These are phyloP conservation scores for Cavia porcellus DNA, from an alignment of 2,113 vertebrate genomes.

Conservation along the genomic window DNA sequence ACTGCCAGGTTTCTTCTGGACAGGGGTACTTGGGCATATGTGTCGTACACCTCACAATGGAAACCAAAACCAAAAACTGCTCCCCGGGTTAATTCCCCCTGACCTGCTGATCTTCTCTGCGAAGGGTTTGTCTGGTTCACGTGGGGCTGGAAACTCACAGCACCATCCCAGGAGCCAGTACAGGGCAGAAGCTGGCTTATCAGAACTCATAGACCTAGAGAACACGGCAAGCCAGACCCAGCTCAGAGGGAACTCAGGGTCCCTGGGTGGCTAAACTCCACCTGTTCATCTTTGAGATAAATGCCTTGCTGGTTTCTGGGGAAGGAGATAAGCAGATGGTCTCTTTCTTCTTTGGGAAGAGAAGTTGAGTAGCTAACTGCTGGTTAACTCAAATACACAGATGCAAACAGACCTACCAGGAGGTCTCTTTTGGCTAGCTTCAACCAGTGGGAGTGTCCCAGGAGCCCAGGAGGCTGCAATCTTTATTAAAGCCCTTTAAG, in stretches of 20 bases:
- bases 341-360: neutral
- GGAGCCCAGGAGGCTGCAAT: neutral
- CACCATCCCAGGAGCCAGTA: neutral
- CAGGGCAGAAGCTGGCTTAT: neutral
- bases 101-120: rapidly evolving
- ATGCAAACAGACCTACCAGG: neutral
- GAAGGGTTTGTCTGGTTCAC: neutral
- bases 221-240: neutral
- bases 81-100: neutral
- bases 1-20: neutral
- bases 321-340: neutral
- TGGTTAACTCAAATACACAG: neutral
- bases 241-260: neutral
- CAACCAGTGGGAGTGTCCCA: neutral
- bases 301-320: neutral
- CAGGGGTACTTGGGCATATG: neutral
- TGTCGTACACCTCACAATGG: neutral
- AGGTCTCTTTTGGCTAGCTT: neutral
- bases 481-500: neutral
- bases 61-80: neutral
- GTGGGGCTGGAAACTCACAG: neutral
- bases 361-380: neutral
- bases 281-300: neutral
- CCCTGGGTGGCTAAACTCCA: neutral
- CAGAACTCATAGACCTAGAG: neutral